Evolutionary conservation across 2,113 vertebrate genomes (phyloP), one percentile per base, ranked within the genome.

Genomic region (Podocnemis expansa): DNA sequence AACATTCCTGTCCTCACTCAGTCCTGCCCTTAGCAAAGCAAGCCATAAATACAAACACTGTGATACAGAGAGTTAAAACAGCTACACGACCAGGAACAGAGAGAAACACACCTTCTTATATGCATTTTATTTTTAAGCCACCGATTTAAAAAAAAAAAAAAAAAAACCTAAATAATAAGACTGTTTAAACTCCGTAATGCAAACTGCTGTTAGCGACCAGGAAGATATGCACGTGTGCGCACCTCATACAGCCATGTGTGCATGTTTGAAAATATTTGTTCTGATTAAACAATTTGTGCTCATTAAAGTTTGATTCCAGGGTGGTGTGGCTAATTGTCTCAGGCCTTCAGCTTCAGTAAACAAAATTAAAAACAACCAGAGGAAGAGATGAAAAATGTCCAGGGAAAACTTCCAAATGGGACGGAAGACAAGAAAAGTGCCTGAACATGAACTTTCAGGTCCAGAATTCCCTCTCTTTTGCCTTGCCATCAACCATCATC

Each of bases 331-430:
- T 95, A 96, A 96, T 91, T 96, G 89, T 91, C 89, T 96, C 94
- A 92, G 27, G 60, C 76, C 93, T 96, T 96, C 97, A 96, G 93
- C 91, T 80, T 43, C 96, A 96, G 96, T 94, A 93, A 95, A 96
- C 96, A 96, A 91, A 94, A 93, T 91, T 89, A 87, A 96, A 96
- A 96, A 96, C 93, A 97, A 95, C 52, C 88, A 91, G 91, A 96
- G 93, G 89, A 96, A 91, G 80, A 95, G 92, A 96, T 91, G 89
- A 95, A 94, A 93, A 96, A 97, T 91, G 94, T 97, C 95, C 97
- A 96, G 95, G 97, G 96, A 96, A 96, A 94, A 91, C 82, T 93
- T 97, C 97, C 96, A 97, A 96, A 92, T 93, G 96, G 96, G 78
- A 14, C 82, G 85, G 92, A 58, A 93, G 90, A 94, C 2, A 1